Evolutionary conservation across 1,140 invertebrate genomes (phyloP).

Genomic region (Lysiphlebus fabarum): DNA sequence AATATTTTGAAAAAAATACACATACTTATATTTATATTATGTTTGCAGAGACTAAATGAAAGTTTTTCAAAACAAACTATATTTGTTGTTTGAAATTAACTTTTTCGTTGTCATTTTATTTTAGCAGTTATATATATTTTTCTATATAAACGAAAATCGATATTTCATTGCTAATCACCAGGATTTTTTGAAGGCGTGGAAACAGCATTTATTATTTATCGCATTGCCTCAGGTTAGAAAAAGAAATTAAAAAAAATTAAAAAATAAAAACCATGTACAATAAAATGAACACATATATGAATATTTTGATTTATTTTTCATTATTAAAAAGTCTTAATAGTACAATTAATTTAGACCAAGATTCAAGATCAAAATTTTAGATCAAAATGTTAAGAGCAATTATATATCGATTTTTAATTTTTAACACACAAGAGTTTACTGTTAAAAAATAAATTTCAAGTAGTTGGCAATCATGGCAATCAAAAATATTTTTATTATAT

Average conservation of each 20-base stretch:
- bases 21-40: neutral
- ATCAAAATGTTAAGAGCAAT: no score
- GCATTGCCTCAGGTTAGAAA: conserved; percentile 42
- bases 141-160: conserved; percentile 52
- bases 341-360: no score
- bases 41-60: neutral
- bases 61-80: conserved; percentile 18
- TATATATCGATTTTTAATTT: no score
- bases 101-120: conserved; percentile 3
- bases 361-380: neutral
- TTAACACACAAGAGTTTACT: no score
- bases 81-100: conserved; percentile 11
- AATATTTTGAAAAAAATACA: neutral
- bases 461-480: no score
- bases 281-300: no score
- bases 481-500: no score
- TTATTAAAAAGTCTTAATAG: no score
- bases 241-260: no score
- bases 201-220: conserved; percentile 55
- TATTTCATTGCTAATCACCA: conserved; percentile 58
- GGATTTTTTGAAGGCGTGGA: conserved; percentile 55
- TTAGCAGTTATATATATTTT: conserved; percentile 36
- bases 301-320: no score
- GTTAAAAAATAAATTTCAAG: no score
- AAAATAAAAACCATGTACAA: no score